phyloP scores from a whole-genome alignment of 2,797 vertebrate genomes.

The Cuniculus paca region DNA sequence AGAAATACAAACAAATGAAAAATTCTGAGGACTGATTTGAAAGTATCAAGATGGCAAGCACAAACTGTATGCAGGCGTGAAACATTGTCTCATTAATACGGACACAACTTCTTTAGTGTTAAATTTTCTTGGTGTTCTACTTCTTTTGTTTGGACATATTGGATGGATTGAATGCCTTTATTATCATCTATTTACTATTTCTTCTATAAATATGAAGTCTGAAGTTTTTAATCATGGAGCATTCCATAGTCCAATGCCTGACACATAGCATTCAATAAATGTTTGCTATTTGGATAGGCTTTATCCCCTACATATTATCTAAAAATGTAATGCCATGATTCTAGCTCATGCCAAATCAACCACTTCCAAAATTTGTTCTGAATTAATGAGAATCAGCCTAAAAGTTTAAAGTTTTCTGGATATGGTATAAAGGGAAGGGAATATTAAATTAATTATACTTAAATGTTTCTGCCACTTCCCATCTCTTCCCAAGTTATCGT shows the following conservation, averaged over 20 bases:
- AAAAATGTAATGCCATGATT: background rate
- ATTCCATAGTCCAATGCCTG: background rate
- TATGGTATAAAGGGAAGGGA: background rate
- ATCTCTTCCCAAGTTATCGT: background rate
- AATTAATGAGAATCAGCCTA: background rate
- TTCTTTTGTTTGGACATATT: background rate
- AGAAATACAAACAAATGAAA: background rate
- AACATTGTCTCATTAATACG: background rate
- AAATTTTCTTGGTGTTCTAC: background rate
- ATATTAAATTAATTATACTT: background rate
- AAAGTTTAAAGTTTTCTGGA: background rate
- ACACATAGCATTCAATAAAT: background rate
- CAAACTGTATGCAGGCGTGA: background rate
- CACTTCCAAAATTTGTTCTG: background rate
- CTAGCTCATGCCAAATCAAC: background rate
- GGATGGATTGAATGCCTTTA: background rate
- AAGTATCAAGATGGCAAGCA: background rate
- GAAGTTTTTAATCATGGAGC: background rate
- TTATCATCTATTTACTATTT: background rate
- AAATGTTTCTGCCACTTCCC: slow-evolving; percentile 49
- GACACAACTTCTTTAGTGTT: background rate
- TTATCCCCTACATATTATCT: background rate
- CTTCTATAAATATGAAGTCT: background rate
- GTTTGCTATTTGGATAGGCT: slow-evolving; percentile 21
- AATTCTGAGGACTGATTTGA: background rate